A percentile compares a stretch with the other conserved stretches of the same genome.
Conservation (phyloP, 2,113 vertebrate genomes). For the Oncorhynchus gorbuscha region DNA sequence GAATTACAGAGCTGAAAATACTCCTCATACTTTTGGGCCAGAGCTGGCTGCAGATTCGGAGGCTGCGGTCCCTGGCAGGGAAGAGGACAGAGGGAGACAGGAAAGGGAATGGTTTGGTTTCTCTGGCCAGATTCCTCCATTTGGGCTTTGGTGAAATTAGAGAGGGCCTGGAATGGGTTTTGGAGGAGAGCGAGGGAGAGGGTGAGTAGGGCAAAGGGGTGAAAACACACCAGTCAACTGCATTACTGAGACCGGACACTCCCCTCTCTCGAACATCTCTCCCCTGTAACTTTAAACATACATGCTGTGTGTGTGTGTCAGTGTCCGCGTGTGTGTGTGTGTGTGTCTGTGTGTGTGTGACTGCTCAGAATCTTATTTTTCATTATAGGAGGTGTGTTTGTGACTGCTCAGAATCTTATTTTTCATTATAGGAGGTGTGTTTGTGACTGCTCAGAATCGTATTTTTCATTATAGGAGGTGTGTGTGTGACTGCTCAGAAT, state of each 20-base stretch:
- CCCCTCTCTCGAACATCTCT: slow-evolving; percentile 15
- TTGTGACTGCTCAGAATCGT: not conserved
- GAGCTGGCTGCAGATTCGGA: slow-evolving; percentile 64
- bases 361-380: not conserved
- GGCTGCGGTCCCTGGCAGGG: slow-evolving; percentile 72
- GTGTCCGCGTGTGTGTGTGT: too few relatives aligned
- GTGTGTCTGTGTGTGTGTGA: slow-evolving; percentile 10
- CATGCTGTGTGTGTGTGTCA: slow-evolving; percentile 25
- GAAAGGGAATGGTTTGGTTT: slow-evolving; percentile 75
- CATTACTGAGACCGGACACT: slow-evolving; percentile 36
- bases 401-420: too few relatives aligned
- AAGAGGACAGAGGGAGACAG: slow-evolving; percentile 53
- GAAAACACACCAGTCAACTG: slow-evolving; percentile 60
- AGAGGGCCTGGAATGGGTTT: slow-evolving; percentile 69
- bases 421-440: too few relatives aligned
- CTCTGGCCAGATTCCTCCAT: slow-evolving; percentile 71
- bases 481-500: too few relatives aligned
- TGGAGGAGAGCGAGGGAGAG: too few relatives aligned
- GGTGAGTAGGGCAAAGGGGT: slow-evolving; percentile 57
- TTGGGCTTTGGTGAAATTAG: slow-evolving; percentile 74
- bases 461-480: too few relatives aligned
- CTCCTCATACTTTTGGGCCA: slow-evolving; percentile 77
- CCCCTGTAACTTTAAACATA: slow-evolving; percentile 45
- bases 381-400: not conserved
- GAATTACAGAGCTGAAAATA: slow-evolving; percentile 82